These are phyloP conservation scores for Eremophila alpestris DNA, from an alignment of 2,797 vertebrate genomes.

Conservation along the genomic window DNA sequence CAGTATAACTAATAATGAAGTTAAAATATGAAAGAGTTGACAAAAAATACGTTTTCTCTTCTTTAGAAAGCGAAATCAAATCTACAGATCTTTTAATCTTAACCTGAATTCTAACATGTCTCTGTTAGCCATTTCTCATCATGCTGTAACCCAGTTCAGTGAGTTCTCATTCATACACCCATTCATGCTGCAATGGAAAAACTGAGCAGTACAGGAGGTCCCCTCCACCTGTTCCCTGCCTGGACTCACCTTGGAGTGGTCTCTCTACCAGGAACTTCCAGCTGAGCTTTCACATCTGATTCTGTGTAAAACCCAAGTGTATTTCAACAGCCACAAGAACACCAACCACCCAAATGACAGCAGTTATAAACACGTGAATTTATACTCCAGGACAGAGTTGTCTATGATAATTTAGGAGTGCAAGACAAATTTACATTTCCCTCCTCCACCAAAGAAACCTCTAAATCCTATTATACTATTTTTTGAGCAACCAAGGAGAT, in stretches of 20 bases:
- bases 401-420: neutral
- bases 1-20: neutral
- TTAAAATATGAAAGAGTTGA: neutral
- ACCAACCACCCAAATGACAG: neutral
- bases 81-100: neutral
- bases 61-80: neutral
- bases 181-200: neutral
- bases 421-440: neutral
- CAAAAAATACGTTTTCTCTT: neutral
- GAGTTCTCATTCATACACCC: neutral
- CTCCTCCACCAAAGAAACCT: neutral
- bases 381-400: neutral
- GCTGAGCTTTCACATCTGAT: neutral
- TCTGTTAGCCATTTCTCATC: neutral
- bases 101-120: neutral
- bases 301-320: neutral
- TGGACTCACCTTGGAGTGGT: neutral
- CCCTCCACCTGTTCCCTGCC: neutral
- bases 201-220: accelerated
- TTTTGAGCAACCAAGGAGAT: neutral
- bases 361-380: neutral
- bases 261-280: neutral
- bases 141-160: neutral
- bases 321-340: neutral
- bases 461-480: neutral